phyloP scores from a whole-genome alignment of 2,888 invertebrate genomes.

The Mystacides longicornis region DNA sequence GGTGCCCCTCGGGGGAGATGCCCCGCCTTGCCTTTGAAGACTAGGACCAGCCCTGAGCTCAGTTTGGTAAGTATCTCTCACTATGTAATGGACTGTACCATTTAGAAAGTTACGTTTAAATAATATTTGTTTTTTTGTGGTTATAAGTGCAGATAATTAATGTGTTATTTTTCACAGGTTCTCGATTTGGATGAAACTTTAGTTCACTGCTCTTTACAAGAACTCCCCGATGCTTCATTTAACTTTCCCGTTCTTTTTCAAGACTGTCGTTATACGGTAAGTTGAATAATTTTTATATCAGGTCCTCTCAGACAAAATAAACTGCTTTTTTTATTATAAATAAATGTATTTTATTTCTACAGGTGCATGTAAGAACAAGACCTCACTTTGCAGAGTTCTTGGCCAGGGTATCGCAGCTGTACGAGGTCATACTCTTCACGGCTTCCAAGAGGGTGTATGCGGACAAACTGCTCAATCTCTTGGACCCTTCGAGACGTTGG shows the following conservation, averaged over 20 bases:
- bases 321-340: too few species aligned
- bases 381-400: slow-evolving; percentile 90
- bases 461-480: slow-evolving; percentile 82
- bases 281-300: too few species aligned
- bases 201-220: slow-evolving; percentile 90
- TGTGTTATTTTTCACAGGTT: too few species aligned
- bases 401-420: slow-evolving; percentile 75
- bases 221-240: slow-evolving; percentile 86
- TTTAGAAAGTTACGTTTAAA: background rate
- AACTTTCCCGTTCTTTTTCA: slow-evolving; percentile 90
- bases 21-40: slow-evolving; percentile 85
- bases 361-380: slow-evolving; percentile 75
- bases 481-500: slow-evolving; percentile 82
- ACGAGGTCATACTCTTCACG: slow-evolving; percentile 92
- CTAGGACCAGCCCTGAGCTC: slow-evolving; percentile 86
- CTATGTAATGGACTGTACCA: too few species aligned
- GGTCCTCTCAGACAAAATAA: too few species aligned
- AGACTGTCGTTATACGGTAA: slow-evolving; percentile 79
- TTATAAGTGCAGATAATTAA: background rate
- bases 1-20: slow-evolving; percentile 46
- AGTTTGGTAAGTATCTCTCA: slow-evolving; percentile 58
- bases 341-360: too few species aligned
- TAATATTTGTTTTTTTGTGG: background rate
- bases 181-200: slow-evolving; percentile 80
- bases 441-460: slow-evolving; percentile 95